Conservation (phyloP, 53 echinoderm and acorn worm species). For the Holothuria leucospilota region DNA sequence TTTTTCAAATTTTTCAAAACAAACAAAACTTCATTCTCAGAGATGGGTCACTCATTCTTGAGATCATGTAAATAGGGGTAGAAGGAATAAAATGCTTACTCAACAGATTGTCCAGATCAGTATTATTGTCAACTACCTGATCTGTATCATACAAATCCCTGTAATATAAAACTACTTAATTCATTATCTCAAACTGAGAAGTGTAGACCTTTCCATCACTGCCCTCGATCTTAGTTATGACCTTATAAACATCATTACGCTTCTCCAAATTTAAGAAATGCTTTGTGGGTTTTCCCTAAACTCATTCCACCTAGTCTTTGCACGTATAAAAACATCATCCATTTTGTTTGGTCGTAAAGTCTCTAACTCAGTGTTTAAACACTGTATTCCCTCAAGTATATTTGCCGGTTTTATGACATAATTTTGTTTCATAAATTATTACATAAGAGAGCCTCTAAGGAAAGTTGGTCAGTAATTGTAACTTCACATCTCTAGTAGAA, state of each 20-base stretch:
- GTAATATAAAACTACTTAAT: neutral
- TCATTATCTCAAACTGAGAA: neutral
- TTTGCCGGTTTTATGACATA: neutral
- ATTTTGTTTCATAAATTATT: neutral
- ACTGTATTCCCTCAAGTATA: neutral
- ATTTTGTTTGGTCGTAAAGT: neutral
- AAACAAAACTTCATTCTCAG: neutral
- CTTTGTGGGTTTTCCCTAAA: conserved; percentile 22
- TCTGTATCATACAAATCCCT: neutral
- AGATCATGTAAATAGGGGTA: neutral
- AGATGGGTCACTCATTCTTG: neutral
- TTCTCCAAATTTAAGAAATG: too few species aligned
- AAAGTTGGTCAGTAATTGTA: conserved; percentile 42
- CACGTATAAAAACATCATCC: conserved; percentile 6
- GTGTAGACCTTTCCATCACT: neutral
- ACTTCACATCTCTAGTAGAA: neutral
- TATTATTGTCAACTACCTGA: neutral
- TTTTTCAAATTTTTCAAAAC: conserved; percentile 27
- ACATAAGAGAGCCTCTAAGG: conserved; percentile 20
- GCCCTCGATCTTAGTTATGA: neutral
- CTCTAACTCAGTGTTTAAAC: neutral
- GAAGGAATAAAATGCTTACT: neutral
- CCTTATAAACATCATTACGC: neutral
- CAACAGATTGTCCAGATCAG: neutral
- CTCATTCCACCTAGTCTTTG: conserved; percentile 21